Evolutionary conservation across 2,113 vertebrate species (phyloP).

Genomic region (Engystomops pustulosus): DNA sequence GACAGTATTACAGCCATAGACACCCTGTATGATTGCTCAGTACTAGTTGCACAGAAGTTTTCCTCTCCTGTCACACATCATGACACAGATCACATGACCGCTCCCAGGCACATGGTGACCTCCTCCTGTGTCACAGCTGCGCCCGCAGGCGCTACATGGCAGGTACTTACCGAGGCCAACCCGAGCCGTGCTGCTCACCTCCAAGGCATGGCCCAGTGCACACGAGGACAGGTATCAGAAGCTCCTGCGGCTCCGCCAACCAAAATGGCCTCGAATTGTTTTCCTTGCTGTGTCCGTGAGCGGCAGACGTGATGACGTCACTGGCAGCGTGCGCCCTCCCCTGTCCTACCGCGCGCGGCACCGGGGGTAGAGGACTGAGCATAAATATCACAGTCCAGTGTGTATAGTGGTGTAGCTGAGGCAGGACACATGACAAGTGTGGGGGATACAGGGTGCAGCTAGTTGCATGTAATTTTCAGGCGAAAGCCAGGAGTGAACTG

Average conservation of each 20-base stretch:
- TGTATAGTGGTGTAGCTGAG: too few species aligned
- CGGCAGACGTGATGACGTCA: constrained; percentile 35
- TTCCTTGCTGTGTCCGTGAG: constrained; percentile 29
- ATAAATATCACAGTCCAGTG: too few species aligned
- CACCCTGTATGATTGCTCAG: too few species aligned
- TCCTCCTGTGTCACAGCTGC: neutral
- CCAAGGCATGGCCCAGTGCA: neutral
- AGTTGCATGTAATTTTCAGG: too few species aligned
- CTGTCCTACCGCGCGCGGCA: too few species aligned
- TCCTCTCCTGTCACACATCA: too few species aligned
- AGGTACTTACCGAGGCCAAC: constrained; percentile 2
- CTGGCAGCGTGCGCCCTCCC: neutral
- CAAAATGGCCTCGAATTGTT: constrained; percentile 44
- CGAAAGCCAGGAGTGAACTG: too few species aligned
- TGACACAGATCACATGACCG: constrained; percentile 27
- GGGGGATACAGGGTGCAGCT: too few species aligned
- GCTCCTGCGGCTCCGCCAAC: neutral
- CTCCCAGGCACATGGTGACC: neutral
- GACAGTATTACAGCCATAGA: too few species aligned
- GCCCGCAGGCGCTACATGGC: neutral
- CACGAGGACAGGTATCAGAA: neutral
- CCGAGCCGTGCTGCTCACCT: neutral
- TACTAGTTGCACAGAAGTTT: too few species aligned
- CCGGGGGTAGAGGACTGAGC: too few species aligned
- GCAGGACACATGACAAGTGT: too few species aligned